Evolutionary conservation across 1,140 invertebrate species (phyloP), one percentile per base, ranked within the genome.

Genomic region (Eufriesea mexicana): DNA sequence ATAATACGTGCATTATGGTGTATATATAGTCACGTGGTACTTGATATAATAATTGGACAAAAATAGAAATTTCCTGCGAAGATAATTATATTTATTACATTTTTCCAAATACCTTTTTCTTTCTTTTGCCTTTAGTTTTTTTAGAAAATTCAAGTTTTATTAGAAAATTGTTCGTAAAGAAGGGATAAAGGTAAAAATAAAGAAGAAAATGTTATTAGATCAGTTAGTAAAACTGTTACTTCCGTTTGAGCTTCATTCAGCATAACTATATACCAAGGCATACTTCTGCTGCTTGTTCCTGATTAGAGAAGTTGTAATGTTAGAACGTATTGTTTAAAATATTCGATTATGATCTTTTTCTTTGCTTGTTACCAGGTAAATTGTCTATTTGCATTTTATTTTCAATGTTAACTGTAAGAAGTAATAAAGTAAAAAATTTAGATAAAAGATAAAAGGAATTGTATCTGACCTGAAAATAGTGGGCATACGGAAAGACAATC

Each of bases 181-280:
- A 45, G 42, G 23, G 45, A 45, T 0, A 7, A 45, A 51, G 51
- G 7, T 47, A 57, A 10, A 2, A 49, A 55, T 55, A 35, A 72
- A 72, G 28, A 62, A 47, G 61, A 55, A 35, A n/a, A 68, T 85
- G 83, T 74, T 85, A 74, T 79, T 49, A 79, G 75, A 47, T 79
- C 35, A n/a, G 49, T 70, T 59, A 84, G 54, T 85, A 85, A 47
- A 42, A 51, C 47, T 66, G 74, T n/a, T 45, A 72, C 55, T 85
- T 85, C 83, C 83, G 75, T 23, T 84, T 79, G 14, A 47, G 54
- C 55, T 78, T 66, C 55, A 55, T 79, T 74, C 54, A 16, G 45
- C 54, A 55, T 49, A 79, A 66, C 45, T 47, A 23, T 61, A 49
- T 64, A 54, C 12, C 16, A 12, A 16, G 35, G 55, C 76, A 73